Conservation (phyloP, 2,797 vertebrate species). For the Phaenicophaeus curvirostris region DNA sequence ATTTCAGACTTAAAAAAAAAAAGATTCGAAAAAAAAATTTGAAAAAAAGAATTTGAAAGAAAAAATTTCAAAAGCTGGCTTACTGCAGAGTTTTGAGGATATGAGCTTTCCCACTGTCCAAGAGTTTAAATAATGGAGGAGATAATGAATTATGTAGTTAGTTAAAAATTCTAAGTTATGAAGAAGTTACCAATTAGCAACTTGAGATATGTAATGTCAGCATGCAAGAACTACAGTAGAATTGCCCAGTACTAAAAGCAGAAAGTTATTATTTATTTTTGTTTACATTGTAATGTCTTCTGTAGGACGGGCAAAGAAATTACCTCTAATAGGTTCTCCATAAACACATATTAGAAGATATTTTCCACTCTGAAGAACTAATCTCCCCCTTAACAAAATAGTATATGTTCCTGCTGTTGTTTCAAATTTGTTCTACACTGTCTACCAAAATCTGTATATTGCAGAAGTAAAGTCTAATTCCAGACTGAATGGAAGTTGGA, state of each 20-base stretch:
- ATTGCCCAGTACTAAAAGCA: not conserved
- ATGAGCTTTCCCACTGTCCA: not conserved
- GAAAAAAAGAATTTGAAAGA: no score
- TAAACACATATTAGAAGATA: not conserved
- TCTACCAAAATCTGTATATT: not conserved
- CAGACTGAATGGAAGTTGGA: not conserved
- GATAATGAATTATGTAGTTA: not conserved
- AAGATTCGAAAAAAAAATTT: no score
- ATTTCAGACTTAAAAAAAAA: not conserved
- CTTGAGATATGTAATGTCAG: not conserved
- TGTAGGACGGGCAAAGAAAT: not conserved
- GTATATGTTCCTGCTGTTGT: not conserved
- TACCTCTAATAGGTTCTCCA: not conserved
- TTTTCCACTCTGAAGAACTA: not conserved
- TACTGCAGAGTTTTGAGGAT: not conserved
- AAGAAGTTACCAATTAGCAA: not conserved
- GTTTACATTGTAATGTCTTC: not conserved
- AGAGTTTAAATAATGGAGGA: not conserved
- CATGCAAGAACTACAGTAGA: not conserved
- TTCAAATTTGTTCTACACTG: not conserved
- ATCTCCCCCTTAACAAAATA: not conserved
- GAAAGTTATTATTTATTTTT: not conserved
- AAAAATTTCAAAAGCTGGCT: not conserved
- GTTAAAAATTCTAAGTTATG: not conserved
- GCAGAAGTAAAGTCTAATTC: not conserved